phyloP scores from a whole-genome alignment of 2,888 invertebrate genomes.

The Steinernema hermaphroditum region DNA sequence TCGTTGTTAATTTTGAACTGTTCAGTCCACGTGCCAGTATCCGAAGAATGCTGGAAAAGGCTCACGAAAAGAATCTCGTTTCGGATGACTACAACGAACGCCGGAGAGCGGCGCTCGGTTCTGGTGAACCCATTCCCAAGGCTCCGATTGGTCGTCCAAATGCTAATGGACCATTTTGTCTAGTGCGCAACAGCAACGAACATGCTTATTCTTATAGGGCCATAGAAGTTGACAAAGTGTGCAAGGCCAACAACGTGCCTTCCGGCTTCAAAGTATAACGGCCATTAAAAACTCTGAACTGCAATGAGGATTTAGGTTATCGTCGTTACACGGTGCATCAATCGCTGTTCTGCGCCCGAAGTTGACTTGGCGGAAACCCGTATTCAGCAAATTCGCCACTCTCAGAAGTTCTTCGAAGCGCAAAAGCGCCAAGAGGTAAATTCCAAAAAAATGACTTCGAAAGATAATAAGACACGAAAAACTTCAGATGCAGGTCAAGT shows the following conservation, averaged over 20 bases:
- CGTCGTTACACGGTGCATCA: constrained; percentile 55
- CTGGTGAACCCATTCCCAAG: constrained; percentile 47
- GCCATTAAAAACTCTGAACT: no score
- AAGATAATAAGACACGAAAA: no score
- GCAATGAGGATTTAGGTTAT: constrained; percentile 42
- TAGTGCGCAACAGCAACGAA: constrained; percentile 46
- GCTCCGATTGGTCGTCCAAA: constrained; percentile 45
- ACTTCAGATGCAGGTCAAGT: constrained; percentile 21
- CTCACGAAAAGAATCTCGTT: constrained; percentile 53
- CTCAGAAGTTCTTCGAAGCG: neutral
- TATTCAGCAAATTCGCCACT: constrained; percentile 9
- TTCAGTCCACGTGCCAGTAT: constrained; percentile 58
- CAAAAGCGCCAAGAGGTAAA: constrained; percentile 8
- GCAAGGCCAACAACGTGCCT: constrained; percentile 52
- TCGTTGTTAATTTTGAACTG: neutral
- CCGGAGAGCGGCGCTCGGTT: constrained; percentile 38
- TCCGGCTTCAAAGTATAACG: constrained; percentile 54
- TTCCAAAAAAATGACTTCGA: no score
- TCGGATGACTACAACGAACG: constrained; percentile 56
- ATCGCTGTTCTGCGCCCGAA: neutral
- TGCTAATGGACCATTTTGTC: constrained; percentile 47
- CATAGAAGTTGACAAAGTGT: constrained; percentile 60
- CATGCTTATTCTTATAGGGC: constrained; percentile 57
- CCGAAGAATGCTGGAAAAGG: constrained; percentile 48
- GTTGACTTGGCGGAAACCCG: constrained; percentile 6